Percentiles rank a stretch among this genome's conserved stretches.
phyloP scores from a whole-genome alignment of 1,140 invertebrate genomes.

The Micrasema longulum region DNA sequence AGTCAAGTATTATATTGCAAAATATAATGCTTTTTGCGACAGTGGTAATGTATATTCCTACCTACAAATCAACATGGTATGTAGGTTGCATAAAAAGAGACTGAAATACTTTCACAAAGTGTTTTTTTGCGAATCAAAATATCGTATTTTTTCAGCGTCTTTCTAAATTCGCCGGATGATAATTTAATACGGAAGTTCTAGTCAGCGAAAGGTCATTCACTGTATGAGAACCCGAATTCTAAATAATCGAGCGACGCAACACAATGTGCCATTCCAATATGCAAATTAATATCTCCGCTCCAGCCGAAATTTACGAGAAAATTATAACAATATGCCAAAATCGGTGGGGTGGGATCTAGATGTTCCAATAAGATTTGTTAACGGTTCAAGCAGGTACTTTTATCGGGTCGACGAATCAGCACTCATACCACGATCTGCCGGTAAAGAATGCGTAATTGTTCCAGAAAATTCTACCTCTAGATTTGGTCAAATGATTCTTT shows the following conservation, averaged over 20 bases:
- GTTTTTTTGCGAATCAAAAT: no score
- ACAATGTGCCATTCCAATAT: conserved; percentile 43
- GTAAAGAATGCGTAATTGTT: conserved; percentile 38
- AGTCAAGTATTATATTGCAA: no score
- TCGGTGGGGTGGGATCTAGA: conserved; percentile 33
- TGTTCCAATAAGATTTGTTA: conserved; percentile 42
- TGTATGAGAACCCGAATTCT: neutral
- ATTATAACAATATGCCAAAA: conserved; percentile 22
- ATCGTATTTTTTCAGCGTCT: neutral
- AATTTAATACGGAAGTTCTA: neutral
- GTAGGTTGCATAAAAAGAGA: no score
- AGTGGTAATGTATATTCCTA: no score
- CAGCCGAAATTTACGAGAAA: conserved; percentile 15
- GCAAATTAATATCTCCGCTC: conserved; percentile 33
- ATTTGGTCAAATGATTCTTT: conserved; percentile 14
- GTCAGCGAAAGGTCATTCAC: conserved; percentile 31
- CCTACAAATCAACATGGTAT: no score
- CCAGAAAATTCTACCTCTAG: conserved; percentile 1
- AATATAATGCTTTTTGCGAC: no score
- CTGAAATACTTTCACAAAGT: no score
- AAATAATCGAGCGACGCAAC: conserved; percentile 17
- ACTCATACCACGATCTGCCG: conserved; percentile 11
- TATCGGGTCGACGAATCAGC: conserved; percentile 33
- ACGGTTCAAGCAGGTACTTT: conserved; percentile 24
- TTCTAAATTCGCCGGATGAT: neutral